Percentiles rank a stretch among this genome's conserved stretches.
Conservation (phyloP, 1,140 invertebrate genomes). For the Drosophila erecta region DNA sequence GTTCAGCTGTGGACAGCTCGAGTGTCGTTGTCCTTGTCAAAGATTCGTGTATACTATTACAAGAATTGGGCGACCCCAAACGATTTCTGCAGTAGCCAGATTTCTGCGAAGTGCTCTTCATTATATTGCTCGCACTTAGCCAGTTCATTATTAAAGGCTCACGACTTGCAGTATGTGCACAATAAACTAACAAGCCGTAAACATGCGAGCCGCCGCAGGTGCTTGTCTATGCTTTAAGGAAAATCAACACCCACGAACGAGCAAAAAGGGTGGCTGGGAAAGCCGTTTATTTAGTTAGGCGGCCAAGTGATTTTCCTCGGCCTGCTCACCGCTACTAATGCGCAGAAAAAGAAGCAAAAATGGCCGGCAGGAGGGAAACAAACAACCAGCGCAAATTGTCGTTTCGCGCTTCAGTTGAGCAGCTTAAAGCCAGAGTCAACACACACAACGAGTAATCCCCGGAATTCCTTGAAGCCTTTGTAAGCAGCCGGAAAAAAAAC, state of each 20-base stretch:
- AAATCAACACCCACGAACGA: slow-evolving; percentile 8
- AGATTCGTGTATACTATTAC: slow-evolving; percentile 28
- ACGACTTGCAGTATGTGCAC: slow-evolving; percentile 30
- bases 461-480: slow-evolving; percentile 70
- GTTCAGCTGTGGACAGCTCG: too few species aligned
- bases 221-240: slow-evolving; percentile 38
- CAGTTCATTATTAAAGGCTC: slow-evolving; percentile 29
- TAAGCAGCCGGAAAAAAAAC: slow-evolving; percentile 44
- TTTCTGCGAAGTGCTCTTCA: slow-evolving; percentile 19
- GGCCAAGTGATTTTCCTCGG: slow-evolving; percentile 49
- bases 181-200: slow-evolving; percentile 64
- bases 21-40: slow-evolving; percentile 27
- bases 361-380: slow-evolving; percentile 21
- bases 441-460: slow-evolving; percentile 41
- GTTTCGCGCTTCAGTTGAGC: slow-evolving; percentile 81
- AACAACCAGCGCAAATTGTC: slow-evolving; percentile 76
- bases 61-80: slow-evolving; percentile 35
- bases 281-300: slow-evolving; percentile 59
- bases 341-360: slow-evolving; percentile 15
- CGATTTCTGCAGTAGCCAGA: not conserved
- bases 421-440: slow-evolving; percentile 79
- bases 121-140: slow-evolving; percentile 18
- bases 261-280: not conserved
- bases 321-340: slow-evolving; percentile 59
- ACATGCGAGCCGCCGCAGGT: slow-evolving; percentile 51